phyloP scores from a whole-genome alignment of 2,113 vertebrate genomes.

The Patagioenas fasciata region DNA sequence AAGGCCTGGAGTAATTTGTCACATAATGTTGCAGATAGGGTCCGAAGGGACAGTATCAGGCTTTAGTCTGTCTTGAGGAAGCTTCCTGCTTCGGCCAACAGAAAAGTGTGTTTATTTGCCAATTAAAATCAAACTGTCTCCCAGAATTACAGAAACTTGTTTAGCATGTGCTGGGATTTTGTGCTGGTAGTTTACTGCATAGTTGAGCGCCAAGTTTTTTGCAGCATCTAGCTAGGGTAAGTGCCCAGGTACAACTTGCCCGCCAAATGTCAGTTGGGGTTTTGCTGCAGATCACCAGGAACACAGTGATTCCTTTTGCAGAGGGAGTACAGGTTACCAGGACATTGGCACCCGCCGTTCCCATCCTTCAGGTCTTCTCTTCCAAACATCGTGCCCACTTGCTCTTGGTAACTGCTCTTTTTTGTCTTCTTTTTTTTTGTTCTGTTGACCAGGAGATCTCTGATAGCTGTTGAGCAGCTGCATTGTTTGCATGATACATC shows the following conservation, averaged over 20 bases:
- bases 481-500: background rate
- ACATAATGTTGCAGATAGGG: background rate
- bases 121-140: background rate
- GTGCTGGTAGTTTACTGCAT: background rate
- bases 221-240: background rate
- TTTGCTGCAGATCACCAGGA: background rate
- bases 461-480: background rate
- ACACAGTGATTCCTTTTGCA: background rate
- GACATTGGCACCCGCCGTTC: fast-evolving
- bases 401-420: background rate
- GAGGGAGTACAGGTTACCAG: background rate
- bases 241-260: background rate
- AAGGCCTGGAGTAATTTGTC: background rate
- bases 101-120: background rate
- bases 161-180: background rate
- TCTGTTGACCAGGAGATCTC: background rate
- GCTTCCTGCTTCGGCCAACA: background rate
- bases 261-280: no score
- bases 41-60: background rate
- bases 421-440: background rate
- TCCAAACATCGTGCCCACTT: background rate
- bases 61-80: background rate
- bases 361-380: background rate
- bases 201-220: no score
- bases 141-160: background rate